phyloP scores from a whole-genome alignment of 2,797 vertebrate species.

The Champsocephalus esox region DNA sequence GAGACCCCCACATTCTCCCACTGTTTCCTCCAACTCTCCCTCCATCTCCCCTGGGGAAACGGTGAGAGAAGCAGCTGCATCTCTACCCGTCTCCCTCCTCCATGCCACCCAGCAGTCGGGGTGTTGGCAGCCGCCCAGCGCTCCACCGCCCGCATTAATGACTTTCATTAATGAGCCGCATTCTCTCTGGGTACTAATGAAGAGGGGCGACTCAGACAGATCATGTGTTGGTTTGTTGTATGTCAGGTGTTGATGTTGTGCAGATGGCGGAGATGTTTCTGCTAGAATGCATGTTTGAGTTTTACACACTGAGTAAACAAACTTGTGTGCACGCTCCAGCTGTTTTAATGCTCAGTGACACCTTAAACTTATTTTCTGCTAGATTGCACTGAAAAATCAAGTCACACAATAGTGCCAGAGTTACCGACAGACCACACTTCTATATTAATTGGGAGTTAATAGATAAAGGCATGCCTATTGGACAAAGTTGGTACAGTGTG shows the following conservation, averaged over 20 bases:
- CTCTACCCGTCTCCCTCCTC: constrained; percentile 35
- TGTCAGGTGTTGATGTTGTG: background rate
- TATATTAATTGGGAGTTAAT: constrained; percentile 16
- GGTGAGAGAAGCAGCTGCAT: constrained; percentile 51
- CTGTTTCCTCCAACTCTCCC: constrained; percentile 18
- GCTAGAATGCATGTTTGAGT: constrained; percentile 3
- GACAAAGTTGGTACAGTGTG: constrained; percentile 30
- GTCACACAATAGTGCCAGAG: background rate
- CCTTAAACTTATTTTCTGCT: constrained; percentile 34
- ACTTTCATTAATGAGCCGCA: constrained; percentile 64
- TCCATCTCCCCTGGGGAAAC: constrained; percentile 23
- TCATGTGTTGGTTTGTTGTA: constrained; percentile 1
- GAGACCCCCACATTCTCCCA: constrained; percentile 31
- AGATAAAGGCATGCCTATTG: constrained; percentile 15
- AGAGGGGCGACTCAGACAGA: constrained; percentile 23
- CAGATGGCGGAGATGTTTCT: background rate
- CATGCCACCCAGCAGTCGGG: constrained; percentile 49
- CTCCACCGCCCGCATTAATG: constrained; percentile 60
- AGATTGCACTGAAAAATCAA: constrained; percentile 22
- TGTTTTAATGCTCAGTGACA: constrained; percentile 21
- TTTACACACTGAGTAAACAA: background rate
- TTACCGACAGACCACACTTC: constrained; percentile 2
- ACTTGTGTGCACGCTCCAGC: constrained; percentile 5
- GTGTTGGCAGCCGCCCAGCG: constrained; percentile 67
- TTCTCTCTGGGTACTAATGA: constrained; percentile 63